These are phyloP conservation scores for Penaeus japonicus DNA, from an alignment of 1,140 invertebrate genomes.

Conservation along the genomic window DNA sequence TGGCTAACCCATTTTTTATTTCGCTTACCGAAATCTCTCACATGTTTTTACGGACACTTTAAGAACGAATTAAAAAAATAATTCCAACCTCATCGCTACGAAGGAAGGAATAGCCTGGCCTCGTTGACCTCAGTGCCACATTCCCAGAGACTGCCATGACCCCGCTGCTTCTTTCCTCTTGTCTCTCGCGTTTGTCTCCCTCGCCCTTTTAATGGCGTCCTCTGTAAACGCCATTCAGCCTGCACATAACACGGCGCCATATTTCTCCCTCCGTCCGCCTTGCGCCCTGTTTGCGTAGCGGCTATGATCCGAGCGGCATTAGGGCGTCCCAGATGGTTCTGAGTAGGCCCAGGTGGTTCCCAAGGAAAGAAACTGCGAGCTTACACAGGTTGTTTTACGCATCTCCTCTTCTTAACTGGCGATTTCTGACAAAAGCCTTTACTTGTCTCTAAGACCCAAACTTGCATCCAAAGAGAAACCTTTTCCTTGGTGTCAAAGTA, in stretches of 20 bases:
- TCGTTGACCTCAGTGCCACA: too few species aligned
- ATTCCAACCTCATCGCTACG: too few species aligned
- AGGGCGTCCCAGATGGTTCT: conserved; percentile 39
- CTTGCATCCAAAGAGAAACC: too few species aligned
- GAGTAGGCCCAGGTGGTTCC: conserved; percentile 33
- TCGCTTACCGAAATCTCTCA: too few species aligned
- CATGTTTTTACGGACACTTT: too few species aligned
- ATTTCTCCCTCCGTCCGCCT: not conserved
- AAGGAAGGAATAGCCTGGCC: too few species aligned
- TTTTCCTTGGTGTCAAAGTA: too few species aligned
- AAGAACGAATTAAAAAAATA: too few species aligned
- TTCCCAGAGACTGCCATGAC: too few species aligned
- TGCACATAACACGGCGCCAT: not conserved
- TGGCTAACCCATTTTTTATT: not conserved
- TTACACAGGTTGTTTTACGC: conserved; percentile 28
- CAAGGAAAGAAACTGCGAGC: conserved; percentile 29
- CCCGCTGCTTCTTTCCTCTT: not conserved
- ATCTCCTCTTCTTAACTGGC: not conserved
- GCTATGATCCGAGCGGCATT: conserved; percentile 36
- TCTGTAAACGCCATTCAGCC: not conserved
- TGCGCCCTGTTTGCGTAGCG: not conserved
- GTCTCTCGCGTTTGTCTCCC: not conserved
- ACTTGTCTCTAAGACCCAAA: too few species aligned
- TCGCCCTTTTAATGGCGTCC: not conserved
- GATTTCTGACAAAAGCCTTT: not conserved